These are phyloP conservation scores for Melitaea athalia DNA, from an alignment of 2,888 invertebrate genomes.

Conservation along the genomic window DNA sequence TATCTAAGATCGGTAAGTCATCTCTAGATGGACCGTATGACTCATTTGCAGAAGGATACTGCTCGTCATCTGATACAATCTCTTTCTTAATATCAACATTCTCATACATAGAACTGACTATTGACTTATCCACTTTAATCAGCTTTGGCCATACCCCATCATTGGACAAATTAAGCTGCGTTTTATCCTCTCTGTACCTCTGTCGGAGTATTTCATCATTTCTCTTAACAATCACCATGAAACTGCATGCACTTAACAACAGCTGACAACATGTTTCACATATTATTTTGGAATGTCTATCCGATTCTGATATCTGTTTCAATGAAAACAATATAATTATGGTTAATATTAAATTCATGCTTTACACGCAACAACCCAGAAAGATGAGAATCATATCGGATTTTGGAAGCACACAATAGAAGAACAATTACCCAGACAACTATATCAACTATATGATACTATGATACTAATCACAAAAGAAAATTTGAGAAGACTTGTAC, in stretches of 20 bases:
- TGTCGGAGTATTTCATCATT: conserved; percentile 53
- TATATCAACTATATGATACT: no score
- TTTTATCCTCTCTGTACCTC: conserved; percentile 38
- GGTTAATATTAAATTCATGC: background rate
- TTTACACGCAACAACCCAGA: no score
- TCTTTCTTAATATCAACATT: conserved; percentile 68
- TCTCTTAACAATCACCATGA: conserved; percentile 51
- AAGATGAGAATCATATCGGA: no score
- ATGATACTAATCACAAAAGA: no score
- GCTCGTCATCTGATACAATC: conserved; percentile 63
- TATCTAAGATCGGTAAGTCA: conserved; percentile 52
- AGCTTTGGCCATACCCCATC: conserved; percentile 66
- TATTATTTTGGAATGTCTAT: conserved; percentile 61
- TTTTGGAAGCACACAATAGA: no score
- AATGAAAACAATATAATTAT: conserved; percentile 36
- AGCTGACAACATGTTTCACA: conserved; percentile 58
- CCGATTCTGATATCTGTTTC: conserved; percentile 54
- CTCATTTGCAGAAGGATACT: conserved; percentile 12
- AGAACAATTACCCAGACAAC: no score
- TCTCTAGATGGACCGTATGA: conserved; percentile 42
- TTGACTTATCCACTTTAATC: conserved; percentile 61
- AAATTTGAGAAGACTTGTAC: no score
- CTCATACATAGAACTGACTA: conserved; percentile 47
- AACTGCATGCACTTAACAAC: conserved; percentile 56
- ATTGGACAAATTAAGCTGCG: conserved; percentile 9